Base-by-base conservation (phyloP, 2,888 invertebrate species). In the Laspeyria flexula region DNA sequence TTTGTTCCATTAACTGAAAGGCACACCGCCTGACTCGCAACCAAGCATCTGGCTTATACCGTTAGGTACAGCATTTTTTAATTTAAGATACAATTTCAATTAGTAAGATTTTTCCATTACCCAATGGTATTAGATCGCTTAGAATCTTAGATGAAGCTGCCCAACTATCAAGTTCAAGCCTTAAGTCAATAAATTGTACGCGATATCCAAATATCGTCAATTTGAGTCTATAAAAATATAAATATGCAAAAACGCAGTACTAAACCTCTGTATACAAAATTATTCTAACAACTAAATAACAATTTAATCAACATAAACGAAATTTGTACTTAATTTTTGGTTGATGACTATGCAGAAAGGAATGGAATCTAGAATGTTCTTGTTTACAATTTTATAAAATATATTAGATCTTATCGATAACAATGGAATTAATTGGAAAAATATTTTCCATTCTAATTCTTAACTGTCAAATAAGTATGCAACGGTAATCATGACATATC, bases 271-370 rank as follows among this genome's bases (percentile, higher is more conserved):
- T 37, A 5, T 21, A 25, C 33, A 42, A 27, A 35, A 16, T 27
- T 42, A 46, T 30, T 27, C 18, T 53, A 60, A 44, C 45, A 33
- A 60, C 58, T 61, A 58, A 29, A 43, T 61, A 64, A 65, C 47
- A 58, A 25, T n/a, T 37, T 21, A n/a, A 39, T 29, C 4, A n/a
- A 50, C 39, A 54, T 51, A 51, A 38, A 44, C 45, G 31, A 34
- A 13, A 39, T 61, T 64, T 64, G 64, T 64, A 64, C 64, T 64
- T 21, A 41, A 38, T 47, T 46, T 65, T 65, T 55, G 62, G 62
- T 65, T 45, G 13, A 47, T 50, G 39, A 37, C 43, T 45, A 30
- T 23, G 7, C 1, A 7, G 1, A 15, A 11, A 15, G 7, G 11
- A 30, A 30, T 7, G 12, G 12, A 30, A 30, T 11, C 12, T 12